Percentiles rank a stretch among this genome's conserved stretches.
Evolutionary conservation across 2,888 invertebrate species (phyloP).

Genomic region (Patella ulyssiponensis): DNA sequence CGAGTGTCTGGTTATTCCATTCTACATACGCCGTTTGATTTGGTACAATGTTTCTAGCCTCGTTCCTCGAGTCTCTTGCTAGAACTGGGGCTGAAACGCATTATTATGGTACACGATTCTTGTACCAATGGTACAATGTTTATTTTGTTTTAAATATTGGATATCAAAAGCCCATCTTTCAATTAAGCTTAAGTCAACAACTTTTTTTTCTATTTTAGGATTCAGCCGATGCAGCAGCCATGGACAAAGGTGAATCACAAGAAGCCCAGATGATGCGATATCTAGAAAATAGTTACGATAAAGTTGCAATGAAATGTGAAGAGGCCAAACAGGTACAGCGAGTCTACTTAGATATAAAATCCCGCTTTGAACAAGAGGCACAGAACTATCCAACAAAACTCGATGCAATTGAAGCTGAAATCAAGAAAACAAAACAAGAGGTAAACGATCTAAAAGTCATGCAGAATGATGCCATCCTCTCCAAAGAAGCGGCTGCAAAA

Average conservation of each 20-base stretch:
- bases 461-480: constrained; percentile 69
- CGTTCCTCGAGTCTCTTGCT: no score
- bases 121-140: no score
- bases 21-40: no score
- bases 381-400: constrained; percentile 67
- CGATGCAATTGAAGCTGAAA: constrained; percentile 69
- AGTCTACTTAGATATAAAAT: constrained; percentile 71
- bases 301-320: constrained; percentile 70
- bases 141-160: no score
- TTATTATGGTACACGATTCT: no score
- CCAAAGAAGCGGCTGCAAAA: constrained; percentile 65
- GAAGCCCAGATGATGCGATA: constrained; percentile 70
- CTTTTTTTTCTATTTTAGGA: constrained; percentile 51
- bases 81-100: no score
- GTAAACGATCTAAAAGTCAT: constrained; percentile 67
- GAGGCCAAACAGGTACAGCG: constrained; percentile 71
- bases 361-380: constrained; percentile 69
- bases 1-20: no score
- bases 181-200: not conserved
- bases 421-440: constrained; percentile 60
- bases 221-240: constrained; percentile 66
- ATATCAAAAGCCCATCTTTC: no score
- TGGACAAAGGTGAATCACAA: constrained; percentile 69
- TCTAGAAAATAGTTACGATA: constrained; percentile 70
- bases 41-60: no score